phyloP scores from a whole-genome alignment of 92 coral and sea anemone genomes.

The Meandrina meandrites region DNA sequence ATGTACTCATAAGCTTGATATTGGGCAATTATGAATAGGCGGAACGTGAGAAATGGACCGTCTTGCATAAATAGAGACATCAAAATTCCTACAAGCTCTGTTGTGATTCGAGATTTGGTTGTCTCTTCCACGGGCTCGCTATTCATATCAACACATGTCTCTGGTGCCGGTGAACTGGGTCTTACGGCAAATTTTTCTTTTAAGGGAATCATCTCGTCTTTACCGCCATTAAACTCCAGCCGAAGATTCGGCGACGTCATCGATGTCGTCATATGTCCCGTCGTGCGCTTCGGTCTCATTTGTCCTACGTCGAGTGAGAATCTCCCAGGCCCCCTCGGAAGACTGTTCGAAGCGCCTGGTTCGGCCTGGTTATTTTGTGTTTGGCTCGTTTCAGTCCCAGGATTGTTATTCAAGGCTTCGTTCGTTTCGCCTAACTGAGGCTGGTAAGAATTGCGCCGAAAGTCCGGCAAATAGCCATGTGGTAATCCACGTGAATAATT shows the following conservation, averaged over 20 bases:
- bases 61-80: slow-evolving; percentile 91
- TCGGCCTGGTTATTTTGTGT: background rate
- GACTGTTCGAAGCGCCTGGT: background rate
- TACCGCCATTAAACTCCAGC: background rate
- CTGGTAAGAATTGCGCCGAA: slow-evolving; percentile 34
- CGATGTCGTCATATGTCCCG: slow-evolving; percentile 38
- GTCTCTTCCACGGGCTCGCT: background rate
- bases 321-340: slow-evolving; percentile 35
- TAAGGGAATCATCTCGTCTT: background rate
- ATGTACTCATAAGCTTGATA: slow-evolving; percentile 89
- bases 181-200: background rate
- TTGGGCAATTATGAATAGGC: slow-evolving; percentile 89
- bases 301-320: slow-evolving; percentile 40
- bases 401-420: background rate
- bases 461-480: slow-evolving; percentile 37
- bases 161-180: background rate
- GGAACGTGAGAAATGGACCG: slow-evolving; percentile 90
- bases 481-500: slow-evolving; percentile 45
- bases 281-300: slow-evolving; percentile 34
- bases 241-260: slow-evolving; percentile 48
- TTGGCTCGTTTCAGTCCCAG: background rate
- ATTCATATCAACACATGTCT: background rate
- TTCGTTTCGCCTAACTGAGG: background rate
- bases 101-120: slow-evolving; percentile 76
- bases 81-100: slow-evolving; percentile 79